phyloP scores from a whole-genome alignment of 1,140 invertebrate genomes.

The Xylocopa sonorina region DNA sequence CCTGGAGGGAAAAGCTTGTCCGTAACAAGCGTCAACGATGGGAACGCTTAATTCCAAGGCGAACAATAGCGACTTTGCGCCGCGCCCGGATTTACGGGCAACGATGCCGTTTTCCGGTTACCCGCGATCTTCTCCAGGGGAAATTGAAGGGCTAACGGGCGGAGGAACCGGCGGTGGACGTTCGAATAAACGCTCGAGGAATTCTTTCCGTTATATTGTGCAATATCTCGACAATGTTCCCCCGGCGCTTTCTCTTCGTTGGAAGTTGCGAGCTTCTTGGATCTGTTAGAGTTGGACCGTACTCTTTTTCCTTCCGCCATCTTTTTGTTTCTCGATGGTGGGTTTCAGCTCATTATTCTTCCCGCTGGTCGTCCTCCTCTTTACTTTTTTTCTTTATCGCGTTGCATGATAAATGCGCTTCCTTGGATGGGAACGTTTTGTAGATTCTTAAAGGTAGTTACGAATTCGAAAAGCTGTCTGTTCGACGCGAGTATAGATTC shows the following conservation, averaged over 20 bases:
- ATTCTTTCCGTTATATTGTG: neutral
- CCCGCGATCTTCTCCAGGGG: neutral
- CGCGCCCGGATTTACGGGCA: slow-evolving; percentile 14
- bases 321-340: neutral
- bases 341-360: neutral
- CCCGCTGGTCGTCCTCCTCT: no score
- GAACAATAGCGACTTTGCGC: slow-evolving; percentile 10
- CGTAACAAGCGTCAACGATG: slow-evolving; percentile 18
- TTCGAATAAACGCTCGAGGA: neutral
- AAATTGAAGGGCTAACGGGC: slow-evolving; percentile 16
- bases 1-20: neutral
- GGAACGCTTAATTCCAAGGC: slow-evolving; percentile 26
- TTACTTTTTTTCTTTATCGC: no score
- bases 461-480: no score
- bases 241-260: neutral
- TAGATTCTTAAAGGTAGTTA: no score
- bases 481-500: no score
- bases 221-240: neutral
- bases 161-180: neutral
- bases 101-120: slow-evolving; percentile 23
- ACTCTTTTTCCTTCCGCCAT: no score
- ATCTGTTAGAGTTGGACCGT: no score
- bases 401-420: no score
- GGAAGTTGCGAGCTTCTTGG: no score
- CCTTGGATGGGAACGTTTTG: no score